Percentiles rank a stretch among this genome's conserved stretches.
Evolutionary conservation across 2,113 vertebrate species (phyloP).

Genomic region (Heloderma charlesbogerti): DNA sequence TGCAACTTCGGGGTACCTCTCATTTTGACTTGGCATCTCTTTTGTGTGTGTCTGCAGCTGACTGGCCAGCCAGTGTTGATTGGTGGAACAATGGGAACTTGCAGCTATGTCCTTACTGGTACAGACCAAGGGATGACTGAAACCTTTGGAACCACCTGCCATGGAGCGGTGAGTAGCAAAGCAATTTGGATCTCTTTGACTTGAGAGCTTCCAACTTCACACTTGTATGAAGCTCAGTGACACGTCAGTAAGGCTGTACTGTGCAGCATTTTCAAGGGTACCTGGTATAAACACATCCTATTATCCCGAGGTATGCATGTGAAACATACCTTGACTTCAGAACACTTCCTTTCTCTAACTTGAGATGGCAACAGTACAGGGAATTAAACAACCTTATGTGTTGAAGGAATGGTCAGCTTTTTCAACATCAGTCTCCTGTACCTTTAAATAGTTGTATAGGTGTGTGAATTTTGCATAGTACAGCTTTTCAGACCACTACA

Average conservation of each 20-base stretch:
- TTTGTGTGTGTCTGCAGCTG: constrained; percentile 78
- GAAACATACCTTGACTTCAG: neutral
- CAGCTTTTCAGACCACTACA: neutral
- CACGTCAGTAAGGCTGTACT: neutral
- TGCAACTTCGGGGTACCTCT: neutral
- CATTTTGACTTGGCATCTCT: neutral
- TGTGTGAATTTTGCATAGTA: neutral
- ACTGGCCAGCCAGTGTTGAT: constrained; percentile 97
- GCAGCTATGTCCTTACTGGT: constrained; percentile 96
- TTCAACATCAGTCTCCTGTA: too few species aligned
- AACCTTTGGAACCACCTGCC: constrained; percentile 97
- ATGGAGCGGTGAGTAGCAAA: constrained; percentile 89
- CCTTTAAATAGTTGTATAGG: neutral
- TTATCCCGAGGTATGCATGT: neutral
- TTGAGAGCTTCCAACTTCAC: neutral
- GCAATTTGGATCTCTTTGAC: neutral
- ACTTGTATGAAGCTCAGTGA: neutral
- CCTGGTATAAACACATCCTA: neutral
- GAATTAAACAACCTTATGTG: neutral
- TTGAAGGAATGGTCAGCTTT: neutral
- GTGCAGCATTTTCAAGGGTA: neutral
- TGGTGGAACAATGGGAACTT: constrained; percentile 98
- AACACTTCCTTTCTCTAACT: neutral
- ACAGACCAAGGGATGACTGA: constrained; percentile 98
- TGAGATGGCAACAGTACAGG: neutral